Base-by-base conservation (phyloP, 2,888 invertebrate species). In the Unio pictorum region DNA sequence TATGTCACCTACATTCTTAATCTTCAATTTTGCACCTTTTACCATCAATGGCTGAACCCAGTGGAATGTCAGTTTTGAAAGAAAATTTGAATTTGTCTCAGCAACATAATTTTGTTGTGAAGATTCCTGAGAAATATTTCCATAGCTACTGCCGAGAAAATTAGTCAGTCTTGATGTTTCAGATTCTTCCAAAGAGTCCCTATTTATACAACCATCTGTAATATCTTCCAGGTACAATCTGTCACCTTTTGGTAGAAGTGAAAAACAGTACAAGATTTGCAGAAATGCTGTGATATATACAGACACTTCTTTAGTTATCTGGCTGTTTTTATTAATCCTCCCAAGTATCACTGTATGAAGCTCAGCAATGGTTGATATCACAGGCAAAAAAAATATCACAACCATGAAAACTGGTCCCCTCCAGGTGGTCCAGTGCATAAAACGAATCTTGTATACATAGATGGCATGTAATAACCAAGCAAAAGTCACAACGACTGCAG, bases 41-140 rank as follows among this genome's bases (percentile, higher is more conserved):
- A 73, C 90, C 90, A 98, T 94, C 69, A 98, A 90, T 3, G 95
- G 95, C 76, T 94, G 93, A 1, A 96, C 96, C 98, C 98, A 98
- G 73, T 93, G 92, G 89, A 98, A 96, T 34, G 94, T 90, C n/a
- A 97, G 91, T 86, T 93, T 93, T 0, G 96, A 95, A 3, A 94
- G 84, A 86, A 92, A 92, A 67, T 93, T 93, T 20, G 92, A 91
- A 75, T 94, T 93, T 90, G 96, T 95, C 93, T 96, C 94, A 23
- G 86, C 87, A 20, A 75, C 73, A 11, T 73, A 65, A 15, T 75
- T 69, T 26, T 66, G 68, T 11, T 61, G 66, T 30, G 60, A 23
- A 55, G 59, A 55, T 20, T 45, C 45, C 45, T 26, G 56, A 20
- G 74, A 62, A 58, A 80, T 70, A 62, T 73, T 73, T 23, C 75